Evolutionary conservation across 2,888 invertebrate genomes (phyloP).

Genomic region (Penaeus monodon): DNA sequence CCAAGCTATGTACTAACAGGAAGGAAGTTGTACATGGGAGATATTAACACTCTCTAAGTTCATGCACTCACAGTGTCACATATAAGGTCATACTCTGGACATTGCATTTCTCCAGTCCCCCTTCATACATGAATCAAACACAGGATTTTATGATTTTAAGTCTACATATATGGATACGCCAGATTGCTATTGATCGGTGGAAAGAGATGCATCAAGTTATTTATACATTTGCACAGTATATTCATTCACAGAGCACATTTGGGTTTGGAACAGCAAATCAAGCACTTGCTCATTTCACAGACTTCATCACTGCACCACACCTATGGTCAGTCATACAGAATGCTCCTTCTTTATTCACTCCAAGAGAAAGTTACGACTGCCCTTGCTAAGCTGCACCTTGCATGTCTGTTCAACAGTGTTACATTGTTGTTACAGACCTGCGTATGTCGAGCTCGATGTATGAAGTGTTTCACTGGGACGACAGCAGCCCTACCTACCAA

Average conservation of each 20-base stretch:
- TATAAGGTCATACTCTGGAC: neutral
- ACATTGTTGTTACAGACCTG: slow-evolving; percentile 73
- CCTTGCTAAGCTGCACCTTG: slow-evolving; percentile 42
- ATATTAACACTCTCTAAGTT: slow-evolving; percentile 4
- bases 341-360: slow-evolving; percentile 35
- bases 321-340: slow-evolving; percentile 36
- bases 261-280: slow-evolving; percentile 43
- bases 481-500: slow-evolving; percentile 86
- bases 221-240: slow-evolving; percentile 29
- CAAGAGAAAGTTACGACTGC: slow-evolving; percentile 27
- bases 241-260: slow-evolving; percentile 45
- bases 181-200: neutral
- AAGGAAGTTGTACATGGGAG: neutral
- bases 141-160: neutral
- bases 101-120: slow-evolving; percentile 19
- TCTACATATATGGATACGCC: neutral
- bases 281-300: slow-evolving; percentile 48
- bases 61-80: neutral
- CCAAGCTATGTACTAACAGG: too few relatives aligned
- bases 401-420: slow-evolving; percentile 59
- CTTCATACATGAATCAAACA: slow-evolving; percentile 8
- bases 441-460: slow-evolving; percentile 81
- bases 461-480: slow-evolving; percentile 80
- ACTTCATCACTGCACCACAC: slow-evolving; percentile 33
- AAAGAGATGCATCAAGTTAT: slow-evolving; percentile 1